A percentile compares a stretch with the other conserved stretches of the same genome.
Conservation (phyloP, 2,888 invertebrate genomes). For the Philhelius pedissequus region DNA sequence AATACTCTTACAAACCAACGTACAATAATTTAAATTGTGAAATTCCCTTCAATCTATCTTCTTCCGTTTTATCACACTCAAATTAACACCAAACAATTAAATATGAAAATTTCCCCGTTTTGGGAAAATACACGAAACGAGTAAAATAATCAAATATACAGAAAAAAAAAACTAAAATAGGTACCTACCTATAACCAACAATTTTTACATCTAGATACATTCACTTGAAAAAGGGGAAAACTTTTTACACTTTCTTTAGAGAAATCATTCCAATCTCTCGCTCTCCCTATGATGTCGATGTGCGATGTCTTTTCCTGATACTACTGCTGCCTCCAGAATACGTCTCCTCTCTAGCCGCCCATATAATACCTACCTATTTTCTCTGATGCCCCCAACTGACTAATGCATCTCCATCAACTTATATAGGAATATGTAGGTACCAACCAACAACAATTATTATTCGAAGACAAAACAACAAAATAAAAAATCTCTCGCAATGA, state of each 20-base stretch:
- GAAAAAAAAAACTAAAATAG: background rate
- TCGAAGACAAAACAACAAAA: background rate
- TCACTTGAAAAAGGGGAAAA: constrained; percentile 40
- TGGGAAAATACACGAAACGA: background rate
- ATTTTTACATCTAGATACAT: constrained; percentile 10
- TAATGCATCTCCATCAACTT: background rate
- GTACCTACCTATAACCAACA: background rate
- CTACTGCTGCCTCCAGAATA: background rate
- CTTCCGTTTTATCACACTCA: constrained; percentile 60
- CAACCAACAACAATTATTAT: background rate
- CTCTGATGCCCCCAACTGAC: constrained; percentile 6
- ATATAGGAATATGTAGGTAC: too few species aligned
- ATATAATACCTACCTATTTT: background rate
- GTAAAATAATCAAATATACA: background rate
- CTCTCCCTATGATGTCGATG: constrained; percentile 13
- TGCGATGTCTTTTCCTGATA: background rate
- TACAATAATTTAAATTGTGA: constrained; percentile 44
- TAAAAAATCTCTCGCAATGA: constrained; percentile 45
- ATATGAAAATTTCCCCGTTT: constrained; percentile 49
- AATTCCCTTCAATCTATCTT: constrained; percentile 42
- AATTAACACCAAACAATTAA: constrained; percentile 65
- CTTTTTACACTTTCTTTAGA: constrained; percentile 62
- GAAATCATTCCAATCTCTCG: constrained; percentile 52
- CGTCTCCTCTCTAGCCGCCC: background rate
- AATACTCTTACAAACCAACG: background rate